These are phyloP conservation scores for Camponotus pennsylvanicus DNA, from an alignment of 1,140 invertebrate species.

Conservation along the genomic window DNA sequence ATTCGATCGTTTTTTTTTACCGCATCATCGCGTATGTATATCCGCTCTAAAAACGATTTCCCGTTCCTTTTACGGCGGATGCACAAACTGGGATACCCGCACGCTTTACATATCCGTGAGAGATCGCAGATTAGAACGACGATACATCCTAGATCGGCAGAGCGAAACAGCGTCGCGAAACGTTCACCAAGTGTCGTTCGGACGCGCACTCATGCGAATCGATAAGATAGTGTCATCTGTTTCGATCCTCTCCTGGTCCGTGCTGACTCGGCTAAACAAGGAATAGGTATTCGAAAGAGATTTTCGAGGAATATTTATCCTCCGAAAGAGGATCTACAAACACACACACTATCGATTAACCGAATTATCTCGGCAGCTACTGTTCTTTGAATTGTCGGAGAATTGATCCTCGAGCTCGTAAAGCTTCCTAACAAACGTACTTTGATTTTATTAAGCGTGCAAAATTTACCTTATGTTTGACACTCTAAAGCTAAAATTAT, in stretches of 20 bases:
- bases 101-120: slow-evolving; percentile 40
- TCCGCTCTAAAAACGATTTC: slow-evolving; percentile 25
- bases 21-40: not conserved
- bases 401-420: not conserved
- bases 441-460: not conserved
- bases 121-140: slow-evolving; percentile 47
- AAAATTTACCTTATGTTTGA: not conserved
- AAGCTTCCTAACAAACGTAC: not conserved
- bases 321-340: not conserved
- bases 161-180: slow-evolving; percentile 13
- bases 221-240: slow-evolving; percentile 51
- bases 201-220: slow-evolving; percentile 66
- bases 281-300: slow-evolving; percentile 20
- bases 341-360: not conserved
- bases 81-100: not conserved
- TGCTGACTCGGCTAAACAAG: slow-evolving; percentile 44
- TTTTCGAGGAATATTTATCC: slow-evolving; percentile 32
- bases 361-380: not conserved
- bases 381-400: not conserved
- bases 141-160: not conserved
- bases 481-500: not conserved
- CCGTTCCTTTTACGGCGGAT: slow-evolving; percentile 7
- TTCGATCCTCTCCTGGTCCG: not conserved
- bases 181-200: slow-evolving; percentile 13
- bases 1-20: not conserved